Percentiles rank a stretch among this genome's conserved stretches.
Evolutionary conservation across 2,797 vertebrate species (phyloP).

Genomic region (Sciurus carolinensis): DNA sequence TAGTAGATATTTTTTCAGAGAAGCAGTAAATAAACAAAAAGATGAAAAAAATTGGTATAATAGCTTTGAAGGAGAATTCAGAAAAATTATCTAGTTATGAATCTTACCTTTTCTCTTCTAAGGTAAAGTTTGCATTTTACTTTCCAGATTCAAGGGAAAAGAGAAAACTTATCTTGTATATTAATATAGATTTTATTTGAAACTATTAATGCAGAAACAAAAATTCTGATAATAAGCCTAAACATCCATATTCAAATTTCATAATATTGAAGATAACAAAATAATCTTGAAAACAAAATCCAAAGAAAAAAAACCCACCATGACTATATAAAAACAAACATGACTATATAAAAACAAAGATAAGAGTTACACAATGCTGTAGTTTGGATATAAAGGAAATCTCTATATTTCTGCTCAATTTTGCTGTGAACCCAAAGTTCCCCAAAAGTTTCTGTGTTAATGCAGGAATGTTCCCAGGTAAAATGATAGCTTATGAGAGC

Average conservation of each 20-base stretch:
- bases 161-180: neutral
- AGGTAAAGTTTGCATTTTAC: neutral
- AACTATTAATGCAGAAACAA: neutral
- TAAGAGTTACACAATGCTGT: neutral
- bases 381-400: too few relatives aligned
- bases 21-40: neutral
- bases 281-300: neutral
- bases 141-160: neutral
- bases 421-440: too few relatives aligned
- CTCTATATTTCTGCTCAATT: too few relatives aligned
- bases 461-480: too few relatives aligned
- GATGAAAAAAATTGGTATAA: neutral
- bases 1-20: neutral
- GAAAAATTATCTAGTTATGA: neutral
- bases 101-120: neutral
- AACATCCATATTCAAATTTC: neutral
- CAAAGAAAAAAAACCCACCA: neutral
- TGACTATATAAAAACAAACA: neutral
- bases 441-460: too few relatives aligned
- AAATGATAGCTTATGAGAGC: too few relatives aligned
- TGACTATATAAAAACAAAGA: too few relatives aligned
- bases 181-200: neutral
- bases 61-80: neutral
- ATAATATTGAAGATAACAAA: neutral
- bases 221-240: neutral